Percentiles rank a stretch among this genome's conserved stretches.
Evolutionary conservation across 1,140 invertebrate species (phyloP).

Genomic region (Aphidius gifuensis): DNA sequence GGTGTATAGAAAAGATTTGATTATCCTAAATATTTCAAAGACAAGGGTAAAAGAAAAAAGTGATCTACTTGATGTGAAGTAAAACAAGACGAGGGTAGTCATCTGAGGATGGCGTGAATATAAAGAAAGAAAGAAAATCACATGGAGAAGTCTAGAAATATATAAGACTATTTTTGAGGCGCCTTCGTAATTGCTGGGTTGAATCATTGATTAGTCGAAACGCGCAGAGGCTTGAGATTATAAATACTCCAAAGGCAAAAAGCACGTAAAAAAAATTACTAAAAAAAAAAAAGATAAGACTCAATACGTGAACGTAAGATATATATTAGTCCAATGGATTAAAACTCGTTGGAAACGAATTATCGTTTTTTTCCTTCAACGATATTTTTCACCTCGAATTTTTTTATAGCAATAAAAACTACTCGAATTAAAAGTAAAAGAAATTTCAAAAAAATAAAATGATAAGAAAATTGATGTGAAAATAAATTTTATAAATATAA

Average conservation of each 20-base stretch:
- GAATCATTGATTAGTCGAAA: conserved; percentile 16
- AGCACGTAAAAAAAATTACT: background rate
- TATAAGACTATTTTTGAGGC: conserved; percentile 13
- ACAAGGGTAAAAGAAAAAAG: background rate
- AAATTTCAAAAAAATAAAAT: no score
- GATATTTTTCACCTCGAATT: no score
- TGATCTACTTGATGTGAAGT: no score
- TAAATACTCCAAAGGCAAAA: background rate
- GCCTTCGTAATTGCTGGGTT: conserved; percentile 18
- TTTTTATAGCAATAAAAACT: no score
- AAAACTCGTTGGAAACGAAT: background rate
- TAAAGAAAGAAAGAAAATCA: background rate
- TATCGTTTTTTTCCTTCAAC: no score
- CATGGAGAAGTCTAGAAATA: background rate
- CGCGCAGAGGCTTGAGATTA: no score
- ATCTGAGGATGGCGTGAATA: background rate
- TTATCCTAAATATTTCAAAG: conserved; percentile 12
- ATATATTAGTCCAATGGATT: conserved; percentile 2
- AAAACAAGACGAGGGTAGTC: conserved; percentile 7
- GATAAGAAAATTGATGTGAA: no score
- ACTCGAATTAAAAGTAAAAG: no score
- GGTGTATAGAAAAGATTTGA: background rate
- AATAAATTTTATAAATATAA: no score
- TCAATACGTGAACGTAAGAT: background rate
- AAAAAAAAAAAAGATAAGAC: background rate